These are phyloP conservation scores for Hippocampus zosterae DNA, from an alignment of 2,113 vertebrate species.

Conservation along the genomic window DNA sequence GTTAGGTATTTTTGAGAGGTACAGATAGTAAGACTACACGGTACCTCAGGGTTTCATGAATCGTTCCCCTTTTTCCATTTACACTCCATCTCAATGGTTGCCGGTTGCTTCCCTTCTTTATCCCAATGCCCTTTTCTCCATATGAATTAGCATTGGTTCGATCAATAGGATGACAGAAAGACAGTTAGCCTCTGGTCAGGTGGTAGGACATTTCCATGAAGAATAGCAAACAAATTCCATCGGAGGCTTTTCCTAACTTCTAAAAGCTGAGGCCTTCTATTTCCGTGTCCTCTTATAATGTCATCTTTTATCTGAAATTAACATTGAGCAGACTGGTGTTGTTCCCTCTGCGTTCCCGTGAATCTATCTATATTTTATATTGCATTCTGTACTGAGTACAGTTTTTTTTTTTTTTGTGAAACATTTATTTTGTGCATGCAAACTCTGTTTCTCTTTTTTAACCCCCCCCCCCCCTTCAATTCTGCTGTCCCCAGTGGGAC, in stretches of 20 bases:
- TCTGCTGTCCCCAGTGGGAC: too few relatives aligned
- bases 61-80: slow-evolving; percentile 39
- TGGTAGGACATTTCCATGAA: slow-evolving; percentile 28
- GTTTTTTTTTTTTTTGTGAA: too few relatives aligned
- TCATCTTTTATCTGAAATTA: slow-evolving; percentile 6
- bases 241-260: slow-evolving; percentile 24
- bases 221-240: slow-evolving; percentile 55
- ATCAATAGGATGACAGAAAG: slow-evolving; percentile 71
- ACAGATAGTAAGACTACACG: slow-evolving; percentile 9
- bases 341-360: slow-evolving; percentile 9
- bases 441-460: too few relatives aligned
- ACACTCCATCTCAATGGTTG: slow-evolving; percentile 53
- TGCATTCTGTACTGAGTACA: too few relatives aligned
- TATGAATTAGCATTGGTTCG: slow-evolving; percentile 62
- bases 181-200: slow-evolving; percentile 55
- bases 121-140: slow-evolving; percentile 48
- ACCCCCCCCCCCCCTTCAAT: too few relatives aligned
- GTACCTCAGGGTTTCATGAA: slow-evolving; percentile 34
- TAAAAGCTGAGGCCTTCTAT: slow-evolving; percentile 20
- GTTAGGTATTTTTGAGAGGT: slow-evolving; percentile 15
- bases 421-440: too few relatives aligned
- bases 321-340: slow-evolving; percentile 11
- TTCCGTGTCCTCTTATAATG: slow-evolving; percentile 7
- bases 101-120: slow-evolving; percentile 33
- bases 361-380: neutral